Conservation (phyloP, 2,113 vertebrate genomes). For the Gila orcuttii region DNA sequence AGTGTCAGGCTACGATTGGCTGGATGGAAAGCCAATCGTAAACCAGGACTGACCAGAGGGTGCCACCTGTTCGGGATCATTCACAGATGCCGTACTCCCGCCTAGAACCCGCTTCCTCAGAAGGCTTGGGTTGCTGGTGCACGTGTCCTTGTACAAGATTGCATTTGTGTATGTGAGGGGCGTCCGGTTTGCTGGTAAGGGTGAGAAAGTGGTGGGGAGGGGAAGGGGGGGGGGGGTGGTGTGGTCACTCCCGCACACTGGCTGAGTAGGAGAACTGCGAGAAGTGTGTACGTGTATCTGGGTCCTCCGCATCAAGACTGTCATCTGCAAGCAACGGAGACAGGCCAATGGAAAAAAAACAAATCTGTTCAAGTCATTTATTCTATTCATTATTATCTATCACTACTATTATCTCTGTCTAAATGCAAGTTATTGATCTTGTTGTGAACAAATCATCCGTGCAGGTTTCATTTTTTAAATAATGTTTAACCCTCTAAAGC, state of each 20-base stretch:
- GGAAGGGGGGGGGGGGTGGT: not conserved
- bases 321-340: slow-evolving; percentile 78
- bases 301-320: slow-evolving; percentile 83
- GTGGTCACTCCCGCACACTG: slow-evolving; percentile 86
- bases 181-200: slow-evolving; percentile 44
- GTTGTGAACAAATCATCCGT: no score
- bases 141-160: slow-evolving; percentile 39
- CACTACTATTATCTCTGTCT: no score
- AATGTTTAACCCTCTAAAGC: no score
- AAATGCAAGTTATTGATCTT: no score
- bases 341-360: not conserved
- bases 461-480: no score
- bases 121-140: slow-evolving; percentile 32
- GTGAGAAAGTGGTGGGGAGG: slow-evolving; percentile 21
- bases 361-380: not conserved
- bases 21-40: slow-evolving; percentile 22
- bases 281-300: slow-evolving; percentile 89
- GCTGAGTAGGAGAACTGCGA: slow-evolving; percentile 96
- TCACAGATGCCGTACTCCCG: slow-evolving; percentile 38
- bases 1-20: slow-evolving; percentile 66
- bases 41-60: slow-evolving; percentile 64
- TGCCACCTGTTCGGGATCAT: slow-evolving; percentile 64
- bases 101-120: not conserved
- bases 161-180: slow-evolving; percentile 65
- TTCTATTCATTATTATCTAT: not conserved